These are phyloP conservation scores for Aplidium turbinatum DNA, from an alignment of 23 tunicate species.

Conservation along the genomic window DNA sequence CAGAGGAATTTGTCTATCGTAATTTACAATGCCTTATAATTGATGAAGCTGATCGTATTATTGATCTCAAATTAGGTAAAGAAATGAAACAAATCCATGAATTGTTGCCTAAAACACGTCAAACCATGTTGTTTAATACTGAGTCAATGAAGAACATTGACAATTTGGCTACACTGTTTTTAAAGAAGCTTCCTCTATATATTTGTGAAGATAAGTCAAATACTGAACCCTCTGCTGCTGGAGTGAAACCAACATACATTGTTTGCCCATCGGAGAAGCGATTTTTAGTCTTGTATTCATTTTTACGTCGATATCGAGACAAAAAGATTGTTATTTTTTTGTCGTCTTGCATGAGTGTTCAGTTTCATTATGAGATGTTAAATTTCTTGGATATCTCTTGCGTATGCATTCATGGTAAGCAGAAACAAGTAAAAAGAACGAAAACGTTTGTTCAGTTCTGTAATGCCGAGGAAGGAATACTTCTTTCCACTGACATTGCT, in stretches of 20 bases:
- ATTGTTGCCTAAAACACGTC: constrained; percentile 40
- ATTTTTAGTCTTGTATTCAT: constrained; percentile 35
- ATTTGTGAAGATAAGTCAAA: constrained; percentile 28
- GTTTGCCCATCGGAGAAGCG: constrained; percentile 22
- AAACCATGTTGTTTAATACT: constrained; percentile 27
- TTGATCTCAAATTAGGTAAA: constrained; percentile 28
- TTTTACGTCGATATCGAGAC: constrained; percentile 17
- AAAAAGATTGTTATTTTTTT: constrained; percentile 47
- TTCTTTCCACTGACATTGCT: constrained; percentile 48
- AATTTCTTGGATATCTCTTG: constrained; percentile 37
- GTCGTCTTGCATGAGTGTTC: constrained; percentile 52
- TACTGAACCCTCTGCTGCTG: constrained; percentile 1
- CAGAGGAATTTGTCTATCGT: constrained; percentile 20
- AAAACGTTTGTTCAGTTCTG: constrained; percentile 22
- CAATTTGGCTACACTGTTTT: constrained; percentile 19
- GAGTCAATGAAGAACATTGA: constrained; percentile 13
- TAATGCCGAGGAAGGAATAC: constrained; percentile 24
- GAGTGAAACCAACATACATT: constrained; percentile 3
- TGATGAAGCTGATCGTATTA: constrained; percentile 51
- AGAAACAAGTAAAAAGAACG: constrained; percentile 8
- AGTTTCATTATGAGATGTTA: constrained; percentile 44
- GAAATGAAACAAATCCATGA: constrained; percentile 38
- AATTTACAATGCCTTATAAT: constrained; percentile 44
- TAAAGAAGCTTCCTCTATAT: constrained; percentile 40
- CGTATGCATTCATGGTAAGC: constrained; percentile 45